These are phyloP conservation scores for Podarcis cretensis DNA, from an alignment of 2,113 vertebrate genomes.

Conservation along the genomic window DNA sequence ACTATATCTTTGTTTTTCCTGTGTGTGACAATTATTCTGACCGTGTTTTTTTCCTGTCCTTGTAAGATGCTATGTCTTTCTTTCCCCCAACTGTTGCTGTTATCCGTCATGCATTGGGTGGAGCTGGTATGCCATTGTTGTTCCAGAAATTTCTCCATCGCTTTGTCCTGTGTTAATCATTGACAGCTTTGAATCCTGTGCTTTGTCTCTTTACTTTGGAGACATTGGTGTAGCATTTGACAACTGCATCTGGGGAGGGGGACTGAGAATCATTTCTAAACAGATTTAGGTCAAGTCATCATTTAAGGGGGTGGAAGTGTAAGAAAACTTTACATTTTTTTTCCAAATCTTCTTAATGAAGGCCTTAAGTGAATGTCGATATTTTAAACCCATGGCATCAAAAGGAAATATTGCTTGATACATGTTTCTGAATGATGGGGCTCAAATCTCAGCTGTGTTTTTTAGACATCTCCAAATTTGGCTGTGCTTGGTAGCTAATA, in stretches of 20 bases:
- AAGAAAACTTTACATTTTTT: not conserved
- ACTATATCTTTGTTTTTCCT: too few relatives aligned
- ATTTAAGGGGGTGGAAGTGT: not conserved
- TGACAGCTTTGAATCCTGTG: not conserved
- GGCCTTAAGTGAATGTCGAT: rapidly evolving
- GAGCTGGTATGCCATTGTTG: too few relatives aligned
- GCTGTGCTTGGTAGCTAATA: not conserved
- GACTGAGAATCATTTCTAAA: not conserved
- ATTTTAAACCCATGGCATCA: not conserved
- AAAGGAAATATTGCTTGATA: not conserved
- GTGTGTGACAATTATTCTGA: too few relatives aligned
- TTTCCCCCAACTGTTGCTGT: too few relatives aligned
- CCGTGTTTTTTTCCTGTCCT: too few relatives aligned
- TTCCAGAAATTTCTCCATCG: too few relatives aligned
- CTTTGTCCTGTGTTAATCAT: too few relatives aligned
- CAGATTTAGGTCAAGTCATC: not conserved
- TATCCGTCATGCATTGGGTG: too few relatives aligned
- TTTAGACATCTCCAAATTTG: not conserved
- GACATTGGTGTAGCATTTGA: not conserved
- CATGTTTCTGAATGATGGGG: not conserved
- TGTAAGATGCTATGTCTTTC: too few relatives aligned
- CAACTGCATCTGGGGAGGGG: not conserved
- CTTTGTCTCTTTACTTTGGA: not conserved
- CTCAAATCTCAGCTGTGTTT: not conserved
- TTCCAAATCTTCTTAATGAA: not conserved